A percentile compares a stretch with the other conserved stretches of the same genome.
These are phyloP conservation scores for Mycogona germanica DNA, from an alignment of 2,888 invertebrate genomes.

Conservation along the genomic window DNA sequence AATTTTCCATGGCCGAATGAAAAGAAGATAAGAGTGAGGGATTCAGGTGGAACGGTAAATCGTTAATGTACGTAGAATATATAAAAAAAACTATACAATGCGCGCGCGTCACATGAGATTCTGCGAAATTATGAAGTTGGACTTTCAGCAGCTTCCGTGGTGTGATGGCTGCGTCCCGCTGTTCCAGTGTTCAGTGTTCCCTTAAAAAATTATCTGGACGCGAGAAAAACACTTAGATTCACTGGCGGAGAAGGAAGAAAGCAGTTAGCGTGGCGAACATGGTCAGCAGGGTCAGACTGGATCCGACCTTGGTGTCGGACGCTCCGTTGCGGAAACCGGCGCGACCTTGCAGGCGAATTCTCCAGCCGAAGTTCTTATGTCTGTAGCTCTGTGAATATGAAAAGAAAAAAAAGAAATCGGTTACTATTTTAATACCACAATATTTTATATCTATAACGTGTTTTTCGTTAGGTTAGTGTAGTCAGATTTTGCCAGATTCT, in stretches of 20 bases:
- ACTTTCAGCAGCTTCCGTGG: too few relatives aligned
- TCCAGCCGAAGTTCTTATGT: conserved; percentile 16
- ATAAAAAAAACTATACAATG: too few relatives aligned
- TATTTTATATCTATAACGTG: neutral
- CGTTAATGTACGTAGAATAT: too few relatives aligned
- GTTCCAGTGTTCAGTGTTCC: too few relatives aligned
- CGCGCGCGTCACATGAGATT: too few relatives aligned
- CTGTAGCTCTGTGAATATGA: conserved; percentile 17
- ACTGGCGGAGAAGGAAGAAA: neutral
- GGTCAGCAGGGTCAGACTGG: neutral
- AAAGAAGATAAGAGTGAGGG: too few relatives aligned
- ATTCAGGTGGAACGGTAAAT: too few relatives aligned
- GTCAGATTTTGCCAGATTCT: neutral
- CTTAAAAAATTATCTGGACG: too few relatives aligned
- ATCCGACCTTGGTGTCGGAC: neutral
- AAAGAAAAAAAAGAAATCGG: neutral
- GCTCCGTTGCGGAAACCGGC: conserved; percentile 13
- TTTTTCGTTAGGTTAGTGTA: neutral
- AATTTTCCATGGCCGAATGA: too few relatives aligned
- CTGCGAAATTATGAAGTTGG: too few relatives aligned
- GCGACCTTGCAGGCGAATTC: conserved; percentile 11
- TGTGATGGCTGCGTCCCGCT: too few relatives aligned
- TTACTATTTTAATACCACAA: neutral
- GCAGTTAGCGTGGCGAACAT: neutral
- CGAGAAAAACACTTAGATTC: too few relatives aligned